These are phyloP conservation scores for Frankliniella fusca DNA, from an alignment of 2,888 invertebrate species.

Conservation along the genomic window DNA sequence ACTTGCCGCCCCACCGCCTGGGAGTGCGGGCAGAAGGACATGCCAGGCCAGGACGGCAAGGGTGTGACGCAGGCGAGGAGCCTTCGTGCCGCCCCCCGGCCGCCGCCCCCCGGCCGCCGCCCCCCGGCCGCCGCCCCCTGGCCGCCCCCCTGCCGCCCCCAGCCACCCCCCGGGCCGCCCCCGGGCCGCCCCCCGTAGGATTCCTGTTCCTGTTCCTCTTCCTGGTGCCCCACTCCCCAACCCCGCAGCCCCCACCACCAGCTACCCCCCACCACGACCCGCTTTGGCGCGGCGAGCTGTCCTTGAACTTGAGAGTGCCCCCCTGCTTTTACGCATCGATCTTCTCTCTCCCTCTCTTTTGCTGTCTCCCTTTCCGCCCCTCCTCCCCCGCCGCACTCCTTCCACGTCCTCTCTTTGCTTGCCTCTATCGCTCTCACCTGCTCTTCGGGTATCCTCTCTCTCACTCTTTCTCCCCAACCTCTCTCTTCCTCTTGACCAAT, in stretches of 20 bases:
- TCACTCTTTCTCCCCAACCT: not conserved
- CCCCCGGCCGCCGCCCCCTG: not conserved
- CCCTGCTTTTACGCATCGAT: not conserved
- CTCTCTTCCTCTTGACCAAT: not conserved
- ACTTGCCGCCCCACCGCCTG: not conserved
- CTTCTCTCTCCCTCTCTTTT: slow-evolving; percentile 2
- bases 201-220: not conserved
- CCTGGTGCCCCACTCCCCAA: not conserved
- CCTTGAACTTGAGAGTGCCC: slow-evolving; percentile 18
- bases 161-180: not conserved
- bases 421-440: not conserved
- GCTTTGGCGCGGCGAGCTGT: not conserved
- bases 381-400: not conserved
- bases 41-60: too few species aligned
- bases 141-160: not conserved
- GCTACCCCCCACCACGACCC: not conserved
- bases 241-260: not conserved
- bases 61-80: not conserved
- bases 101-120: not conserved
- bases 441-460: not conserved
- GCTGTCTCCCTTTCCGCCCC: not conserved
- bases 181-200: not conserved
- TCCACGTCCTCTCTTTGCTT: not conserved
- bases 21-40: too few species aligned
- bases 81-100: not conserved